Base-by-base conservation (phyloP, 2,113 vertebrate species). In the Nyctereutes procyonoides region DNA sequence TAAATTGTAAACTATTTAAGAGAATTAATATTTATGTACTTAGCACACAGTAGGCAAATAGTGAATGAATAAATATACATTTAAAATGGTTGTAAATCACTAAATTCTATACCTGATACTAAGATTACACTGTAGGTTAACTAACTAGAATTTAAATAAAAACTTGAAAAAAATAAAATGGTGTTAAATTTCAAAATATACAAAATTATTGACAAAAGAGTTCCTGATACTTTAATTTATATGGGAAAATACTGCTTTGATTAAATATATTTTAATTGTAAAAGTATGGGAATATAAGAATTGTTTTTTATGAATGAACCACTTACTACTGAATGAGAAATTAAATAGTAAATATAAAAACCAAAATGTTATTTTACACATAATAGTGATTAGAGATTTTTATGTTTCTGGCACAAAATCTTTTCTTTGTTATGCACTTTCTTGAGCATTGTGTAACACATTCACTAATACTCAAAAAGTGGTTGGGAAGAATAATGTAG, bases 201-300 rank as follows among this genome's bases (percentile, higher is more conserved):
- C 8, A 60, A 87, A 89, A 89, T 65, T 55, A 93, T 55, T 79
- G 60, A 76, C 63, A n/a, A 65, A n/a, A 65, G 88, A 63, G 20
- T 97, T 88, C 32, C 87, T 93, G 38, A 73, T 73, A 80, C 38
- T 91, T 90, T 71, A 77, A 96, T 53, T 92, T 43, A 94, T 53
- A 8, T 90, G 32, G 35, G 90, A 58, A 71, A 71, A 43, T n/a
- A 58, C 56, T 94, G 48, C 32, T 87, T 95, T 87, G 65, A 56
- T 56, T 93, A 83, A 86, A 79, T 95, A 58, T 76, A 83, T 93
- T 90, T 69, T 94, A 74, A 60, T 90, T n/a, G 26, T 51, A 88
- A 90, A 97, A 53, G 32, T 26, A 90, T 74, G n/a, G 51, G 28
- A 43, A 84, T 38, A 20, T 63, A 93, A 95, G 58, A 94, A 73